Conservation (phyloP, 2,797 vertebrate species). For the Cuculus canorus region DNA sequence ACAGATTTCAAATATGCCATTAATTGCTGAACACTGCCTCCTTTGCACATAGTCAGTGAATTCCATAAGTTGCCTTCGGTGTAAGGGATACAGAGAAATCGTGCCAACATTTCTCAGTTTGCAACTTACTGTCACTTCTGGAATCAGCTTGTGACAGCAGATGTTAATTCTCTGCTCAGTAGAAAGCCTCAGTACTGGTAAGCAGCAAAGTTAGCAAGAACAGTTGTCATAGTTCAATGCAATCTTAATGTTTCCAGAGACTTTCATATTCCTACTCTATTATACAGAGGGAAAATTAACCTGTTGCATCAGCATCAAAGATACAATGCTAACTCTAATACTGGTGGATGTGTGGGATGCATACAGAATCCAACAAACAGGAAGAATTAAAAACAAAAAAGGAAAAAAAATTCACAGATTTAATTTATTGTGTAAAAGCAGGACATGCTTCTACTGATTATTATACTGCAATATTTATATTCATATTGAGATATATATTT, state of each 20-base stretch:
- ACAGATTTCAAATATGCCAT: conserved; percentile 12
- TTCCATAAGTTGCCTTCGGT: not conserved
- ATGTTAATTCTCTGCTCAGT: not conserved
- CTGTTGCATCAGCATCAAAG: not conserved
- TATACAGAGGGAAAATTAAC: not conserved
- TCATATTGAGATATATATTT: no score
- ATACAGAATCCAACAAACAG: not conserved
- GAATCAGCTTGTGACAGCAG: conserved; percentile 33
- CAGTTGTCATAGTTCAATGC: not conserved
- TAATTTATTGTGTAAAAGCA: not conserved
- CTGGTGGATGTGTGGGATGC: not conserved
- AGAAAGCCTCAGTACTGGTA: not conserved
- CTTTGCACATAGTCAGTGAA: not conserved
- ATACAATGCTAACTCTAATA: not conserved
- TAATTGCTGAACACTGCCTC: conserved; percentile 45
- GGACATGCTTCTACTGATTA: not conserved
- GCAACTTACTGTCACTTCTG: conserved; percentile 35
- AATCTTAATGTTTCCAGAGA: not conserved
- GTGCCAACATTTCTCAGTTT: not conserved
- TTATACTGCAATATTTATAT: not conserved
- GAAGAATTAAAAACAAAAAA: not conserved
- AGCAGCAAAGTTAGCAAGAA: not conserved
- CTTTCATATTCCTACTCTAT: not conserved
- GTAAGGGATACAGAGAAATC: not conserved
- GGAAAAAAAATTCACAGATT: not conserved